phyloP scores from a whole-genome alignment of 2,113 vertebrate genomes.

The Lathamus discolor region DNA sequence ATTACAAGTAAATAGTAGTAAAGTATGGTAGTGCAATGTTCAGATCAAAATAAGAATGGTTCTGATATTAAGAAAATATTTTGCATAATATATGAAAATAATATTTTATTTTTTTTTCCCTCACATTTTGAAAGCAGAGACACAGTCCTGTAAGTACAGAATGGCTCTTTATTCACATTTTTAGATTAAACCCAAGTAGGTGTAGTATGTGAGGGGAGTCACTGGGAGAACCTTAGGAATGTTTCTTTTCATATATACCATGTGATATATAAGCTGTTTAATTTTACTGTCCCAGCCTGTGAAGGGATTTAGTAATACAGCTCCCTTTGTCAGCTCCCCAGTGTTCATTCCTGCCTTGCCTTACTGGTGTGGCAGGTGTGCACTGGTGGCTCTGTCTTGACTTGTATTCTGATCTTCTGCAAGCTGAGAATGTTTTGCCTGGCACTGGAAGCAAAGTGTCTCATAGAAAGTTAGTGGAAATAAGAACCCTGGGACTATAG shows the following conservation, averaged over 20 bases:
- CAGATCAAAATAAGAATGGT: background rate
- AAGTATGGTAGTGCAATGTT: background rate
- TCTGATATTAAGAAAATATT: background rate
- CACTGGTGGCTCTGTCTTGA: background rate
- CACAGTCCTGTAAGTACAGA: conserved; percentile 80
- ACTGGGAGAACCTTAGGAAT: background rate
- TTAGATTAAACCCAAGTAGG: background rate
- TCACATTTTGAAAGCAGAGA: conserved; percentile 71
- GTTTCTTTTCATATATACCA: background rate
- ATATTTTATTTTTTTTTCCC: background rate
- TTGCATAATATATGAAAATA: background rate
- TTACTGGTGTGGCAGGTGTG: background rate
- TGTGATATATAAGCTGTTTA: background rate
- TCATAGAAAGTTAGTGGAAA: background rate
- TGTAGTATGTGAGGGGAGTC: background rate
- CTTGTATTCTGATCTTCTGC: background rate
- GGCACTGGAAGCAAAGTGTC: background rate
- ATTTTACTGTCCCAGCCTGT: background rate
- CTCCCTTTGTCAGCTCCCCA: background rate
- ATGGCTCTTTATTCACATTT: conserved; percentile 52
- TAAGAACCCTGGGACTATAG: background rate
- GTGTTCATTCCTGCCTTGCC: background rate
- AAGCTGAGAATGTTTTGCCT: background rate
- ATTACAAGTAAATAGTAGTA: background rate
- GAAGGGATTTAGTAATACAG: background rate